These are phyloP conservation scores for Staurois parvus DNA, from an alignment of 2,797 vertebrate species.

Conservation along the genomic window DNA sequence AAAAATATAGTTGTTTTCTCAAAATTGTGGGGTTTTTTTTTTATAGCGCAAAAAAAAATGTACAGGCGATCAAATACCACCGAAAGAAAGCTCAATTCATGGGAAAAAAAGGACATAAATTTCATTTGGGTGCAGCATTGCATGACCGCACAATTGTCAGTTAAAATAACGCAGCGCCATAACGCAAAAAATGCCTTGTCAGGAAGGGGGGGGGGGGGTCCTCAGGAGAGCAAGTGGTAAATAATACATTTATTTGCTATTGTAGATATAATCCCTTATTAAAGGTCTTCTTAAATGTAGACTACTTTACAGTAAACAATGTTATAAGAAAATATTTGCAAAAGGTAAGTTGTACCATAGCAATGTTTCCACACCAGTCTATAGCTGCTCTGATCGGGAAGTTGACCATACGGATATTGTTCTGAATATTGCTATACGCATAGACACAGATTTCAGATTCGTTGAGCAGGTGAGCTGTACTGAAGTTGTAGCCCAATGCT, in stretches of 20 bases:
- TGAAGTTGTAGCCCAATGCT: background rate
- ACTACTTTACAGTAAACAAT: background rate
- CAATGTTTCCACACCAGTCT: constrained; percentile 20
- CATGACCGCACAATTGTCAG: too few species aligned
- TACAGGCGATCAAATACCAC: too few species aligned
- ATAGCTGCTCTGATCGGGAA: background rate
- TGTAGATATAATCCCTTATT: background rate
- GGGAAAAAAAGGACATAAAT: too few species aligned
- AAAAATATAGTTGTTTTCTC: too few species aligned
- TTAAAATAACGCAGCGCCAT: too few species aligned
- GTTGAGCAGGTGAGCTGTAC: background rate
- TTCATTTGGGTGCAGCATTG: too few species aligned
- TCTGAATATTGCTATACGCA: background rate
- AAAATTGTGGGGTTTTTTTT: too few species aligned
- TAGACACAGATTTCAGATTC: background rate
- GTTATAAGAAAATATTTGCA: background rate
- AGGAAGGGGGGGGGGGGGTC: too few species aligned
- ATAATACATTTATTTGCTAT: background rate
- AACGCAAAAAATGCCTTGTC: too few species aligned
- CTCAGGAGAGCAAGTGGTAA: too few species aligned
- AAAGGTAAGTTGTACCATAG: background rate
- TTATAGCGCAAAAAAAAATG: too few species aligned
- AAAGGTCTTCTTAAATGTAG: background rate
- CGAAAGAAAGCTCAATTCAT: too few species aligned
- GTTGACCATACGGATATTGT: background rate